Percentiles rank a stretch among this genome's conserved stretches.
These are phyloP conservation scores for Drosophila repleta DNA, from an alignment of 1,140 invertebrate genomes.

Conservation along the genomic window DNA sequence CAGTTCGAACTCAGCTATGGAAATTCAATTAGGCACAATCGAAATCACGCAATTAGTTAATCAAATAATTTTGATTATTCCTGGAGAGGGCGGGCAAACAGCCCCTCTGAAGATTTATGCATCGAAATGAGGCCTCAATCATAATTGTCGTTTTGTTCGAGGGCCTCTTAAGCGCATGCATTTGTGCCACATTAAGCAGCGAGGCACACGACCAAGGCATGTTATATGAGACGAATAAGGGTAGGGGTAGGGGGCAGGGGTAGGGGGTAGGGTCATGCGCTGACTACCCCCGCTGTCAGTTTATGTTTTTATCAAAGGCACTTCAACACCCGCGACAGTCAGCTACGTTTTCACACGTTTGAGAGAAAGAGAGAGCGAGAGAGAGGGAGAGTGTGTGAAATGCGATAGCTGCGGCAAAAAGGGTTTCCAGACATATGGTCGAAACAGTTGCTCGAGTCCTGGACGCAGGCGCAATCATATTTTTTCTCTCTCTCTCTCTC, in stretches of 20 bases:
- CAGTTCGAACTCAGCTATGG: slow-evolving; percentile 47
- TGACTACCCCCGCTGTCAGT: slow-evolving; percentile 73
- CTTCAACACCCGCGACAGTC: slow-evolving; percentile 57
- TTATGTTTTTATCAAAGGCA: slow-evolving; percentile 70
- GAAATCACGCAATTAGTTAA: slow-evolving; percentile 83
- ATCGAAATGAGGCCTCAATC: slow-evolving; percentile 66
- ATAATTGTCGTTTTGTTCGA: slow-evolving; percentile 69
- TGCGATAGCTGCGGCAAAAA: slow-evolving; percentile 58
- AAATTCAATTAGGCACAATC: slow-evolving; percentile 81
- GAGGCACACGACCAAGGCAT: slow-evolving; percentile 58
- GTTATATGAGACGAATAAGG: slow-evolving; percentile 3
- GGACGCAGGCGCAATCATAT: slow-evolving; percentile 58
- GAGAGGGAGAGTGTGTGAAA: slow-evolving; percentile 44
- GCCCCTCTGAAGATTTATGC: slow-evolving; percentile 64
- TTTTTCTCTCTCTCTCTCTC: too few species aligned
- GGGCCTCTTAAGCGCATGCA: slow-evolving; percentile 32
- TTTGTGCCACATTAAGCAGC: slow-evolving; percentile 30
- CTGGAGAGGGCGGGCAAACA: background rate
- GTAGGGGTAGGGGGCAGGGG: slow-evolving; percentile 9
- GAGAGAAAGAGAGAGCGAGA: background rate
- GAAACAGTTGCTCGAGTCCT: slow-evolving; percentile 62
- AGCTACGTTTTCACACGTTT: slow-evolving; percentile 66
- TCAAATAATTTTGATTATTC: slow-evolving; percentile 79
- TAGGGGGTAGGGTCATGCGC: slow-evolving; percentile 41
- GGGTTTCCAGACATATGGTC: slow-evolving; percentile 69